Percentiles rank a stretch among this genome's conserved stretches.
Evolutionary conservation across 1,140 invertebrate genomes (phyloP).

Genomic region (Octopus sinensis): DNA sequence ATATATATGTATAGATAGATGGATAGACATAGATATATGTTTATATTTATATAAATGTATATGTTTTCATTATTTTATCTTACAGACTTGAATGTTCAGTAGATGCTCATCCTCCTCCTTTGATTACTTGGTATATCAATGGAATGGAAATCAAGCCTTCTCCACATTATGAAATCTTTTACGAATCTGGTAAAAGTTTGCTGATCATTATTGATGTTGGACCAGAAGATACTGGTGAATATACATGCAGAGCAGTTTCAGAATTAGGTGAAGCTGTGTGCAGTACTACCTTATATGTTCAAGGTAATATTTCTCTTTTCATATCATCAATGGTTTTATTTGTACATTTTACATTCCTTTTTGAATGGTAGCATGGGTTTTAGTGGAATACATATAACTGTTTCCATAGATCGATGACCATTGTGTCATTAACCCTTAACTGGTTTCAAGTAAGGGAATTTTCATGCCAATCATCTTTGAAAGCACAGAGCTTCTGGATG

Average conservation of each 20-base stretch:
- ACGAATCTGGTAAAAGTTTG: conserved; percentile 48
- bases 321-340: no score
- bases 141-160: conserved; percentile 55
- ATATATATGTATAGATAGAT: no score
- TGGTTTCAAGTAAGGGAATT: neutral
- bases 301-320: conserved; percentile 37
- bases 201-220: conserved; percentile 76
- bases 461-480: no score
- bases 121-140: conserved; percentile 56
- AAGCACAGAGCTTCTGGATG: no score
- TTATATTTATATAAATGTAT: no score
- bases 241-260: conserved; percentile 87
- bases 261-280: conserved; percentile 75
- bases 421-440: neutral
- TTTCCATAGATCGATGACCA: neutral
- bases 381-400: no score
- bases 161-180: conserved; percentile 53
- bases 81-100: conserved; percentile 53
- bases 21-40: no score
- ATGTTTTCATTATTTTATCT: no score
- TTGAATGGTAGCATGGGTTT: no score
- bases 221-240: conserved; percentile 90
- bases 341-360: no score
- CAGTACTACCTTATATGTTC: conserved; percentile 52
- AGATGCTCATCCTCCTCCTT: conserved; percentile 48